Evolutionary conservation across 2,797 vertebrate species (phyloP).

Genomic region (Sparus aurata): DNA sequence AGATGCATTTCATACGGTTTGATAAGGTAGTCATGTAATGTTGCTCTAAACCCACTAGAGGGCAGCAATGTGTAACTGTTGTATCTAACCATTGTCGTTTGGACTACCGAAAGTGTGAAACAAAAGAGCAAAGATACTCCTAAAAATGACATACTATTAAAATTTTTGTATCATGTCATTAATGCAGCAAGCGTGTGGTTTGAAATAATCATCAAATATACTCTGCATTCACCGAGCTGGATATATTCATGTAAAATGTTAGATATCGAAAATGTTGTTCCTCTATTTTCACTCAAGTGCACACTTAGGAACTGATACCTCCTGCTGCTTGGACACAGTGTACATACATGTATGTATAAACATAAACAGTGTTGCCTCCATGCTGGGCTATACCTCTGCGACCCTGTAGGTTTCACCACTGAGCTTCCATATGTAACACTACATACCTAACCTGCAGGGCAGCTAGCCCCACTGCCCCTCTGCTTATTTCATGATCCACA

Average conservation of each 20-base stretch:
- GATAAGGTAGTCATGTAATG: conserved; percentile 9
- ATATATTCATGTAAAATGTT: neutral
- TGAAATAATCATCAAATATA: neutral
- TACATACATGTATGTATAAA: neutral
- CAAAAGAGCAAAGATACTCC: neutral
- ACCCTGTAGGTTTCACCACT: conserved; percentile 11
- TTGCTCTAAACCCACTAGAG: conserved; percentile 35
- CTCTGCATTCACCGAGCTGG: neutral
- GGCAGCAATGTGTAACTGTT: conserved; percentile 24
- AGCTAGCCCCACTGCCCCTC: conserved; percentile 11
- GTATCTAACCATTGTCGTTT: neutral
- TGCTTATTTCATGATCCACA: neutral
- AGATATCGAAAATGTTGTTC: neutral
- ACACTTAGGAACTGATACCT: neutral
- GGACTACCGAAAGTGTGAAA: too few species aligned
- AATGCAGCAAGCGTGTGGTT: neutral
- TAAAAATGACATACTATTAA: neutral
- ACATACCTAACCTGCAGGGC: neutral
- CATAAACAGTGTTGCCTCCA: neutral
- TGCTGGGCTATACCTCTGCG: neutral
- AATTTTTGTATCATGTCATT: neutral
- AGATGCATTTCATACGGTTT: neutral
- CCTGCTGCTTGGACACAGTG: too few species aligned
- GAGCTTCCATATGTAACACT: neutral
- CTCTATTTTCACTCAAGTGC: neutral